Percentiles rank a stretch among this genome's conserved stretches.
These are phyloP conservation scores for Formicarius rufipectus DNA, from an alignment of 2,113 vertebrate genomes.

Conservation along the genomic window DNA sequence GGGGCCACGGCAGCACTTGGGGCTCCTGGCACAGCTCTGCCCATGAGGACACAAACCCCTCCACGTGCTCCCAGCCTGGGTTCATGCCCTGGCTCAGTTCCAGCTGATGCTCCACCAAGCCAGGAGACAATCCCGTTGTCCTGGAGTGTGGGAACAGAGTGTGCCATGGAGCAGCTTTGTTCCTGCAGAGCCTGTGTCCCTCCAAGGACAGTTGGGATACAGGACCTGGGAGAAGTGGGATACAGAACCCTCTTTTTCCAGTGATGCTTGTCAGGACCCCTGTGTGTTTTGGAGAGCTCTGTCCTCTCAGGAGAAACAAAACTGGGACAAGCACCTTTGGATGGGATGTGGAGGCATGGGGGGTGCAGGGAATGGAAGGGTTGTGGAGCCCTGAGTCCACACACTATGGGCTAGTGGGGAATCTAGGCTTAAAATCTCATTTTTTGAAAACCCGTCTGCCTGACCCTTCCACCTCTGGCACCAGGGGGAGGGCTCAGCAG, in stretches of 20 bases:
- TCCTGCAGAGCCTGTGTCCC: background rate
- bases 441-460: fast-evolving
- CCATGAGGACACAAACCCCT: background rate
- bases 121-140: background rate
- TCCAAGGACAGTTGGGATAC: background rate
- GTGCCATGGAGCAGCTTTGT: background rate
- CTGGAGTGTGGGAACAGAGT: background rate
- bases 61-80: background rate
- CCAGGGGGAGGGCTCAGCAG: background rate
- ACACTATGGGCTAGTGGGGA: fast-evolving
- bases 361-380: background rate
- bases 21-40: background rate
- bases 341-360: background rate
- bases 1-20: fast-evolving
- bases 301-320: background rate
- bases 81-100: background rate
- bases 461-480: background rate
- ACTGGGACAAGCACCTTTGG: background rate
- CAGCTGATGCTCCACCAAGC: background rate
- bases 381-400: background rate
- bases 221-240: background rate
- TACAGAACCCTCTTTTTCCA: background rate
- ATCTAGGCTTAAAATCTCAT: background rate
- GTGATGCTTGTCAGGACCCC: background rate
- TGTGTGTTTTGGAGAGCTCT: fast-evolving